These are phyloP conservation scores for Parasteatoda lunata DNA, from an alignment of 2,888 invertebrate genomes.

Conservation along the genomic window DNA sequence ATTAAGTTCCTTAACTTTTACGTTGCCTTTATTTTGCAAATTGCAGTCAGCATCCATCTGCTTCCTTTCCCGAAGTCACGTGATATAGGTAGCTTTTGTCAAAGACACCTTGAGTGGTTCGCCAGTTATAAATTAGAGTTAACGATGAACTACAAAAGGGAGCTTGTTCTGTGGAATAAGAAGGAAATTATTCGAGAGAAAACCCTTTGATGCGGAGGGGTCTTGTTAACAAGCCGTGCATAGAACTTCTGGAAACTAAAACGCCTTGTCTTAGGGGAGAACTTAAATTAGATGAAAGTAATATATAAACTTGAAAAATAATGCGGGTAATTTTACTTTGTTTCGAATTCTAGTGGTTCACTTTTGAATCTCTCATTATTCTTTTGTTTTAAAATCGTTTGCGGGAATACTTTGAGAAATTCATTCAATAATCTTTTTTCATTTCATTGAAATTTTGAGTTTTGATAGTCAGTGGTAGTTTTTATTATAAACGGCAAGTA, in stretches of 20 bases:
- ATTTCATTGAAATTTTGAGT: no score
- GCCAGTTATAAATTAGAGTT: conserved; percentile 53
- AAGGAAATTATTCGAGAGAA: conserved; percentile 52
- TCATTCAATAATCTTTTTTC: no score
- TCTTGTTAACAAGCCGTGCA: conserved; percentile 46
- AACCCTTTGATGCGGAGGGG: conserved; percentile 43
- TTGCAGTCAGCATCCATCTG: background rate
- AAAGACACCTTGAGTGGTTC: background rate
- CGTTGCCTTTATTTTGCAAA: background rate
- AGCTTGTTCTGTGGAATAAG: background rate
- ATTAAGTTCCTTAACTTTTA: background rate
- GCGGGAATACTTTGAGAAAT: no score
- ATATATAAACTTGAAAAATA: background rate
- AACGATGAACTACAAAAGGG: conserved; percentile 43
- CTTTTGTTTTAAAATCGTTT: no score
- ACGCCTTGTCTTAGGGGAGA: background rate
- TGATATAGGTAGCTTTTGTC: background rate
- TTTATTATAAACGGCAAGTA: no score
- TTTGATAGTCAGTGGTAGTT: no score
- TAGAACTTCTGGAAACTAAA: background rate
- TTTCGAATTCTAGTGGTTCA: no score
- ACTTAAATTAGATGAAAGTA: background rate
- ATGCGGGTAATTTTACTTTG: no score
- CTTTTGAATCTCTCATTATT: no score
- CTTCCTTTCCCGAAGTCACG: background rate